These are phyloP conservation scores for Guaruba guarouba DNA, from an alignment of 2,113 vertebrate genomes.

Conservation along the genomic window DNA sequence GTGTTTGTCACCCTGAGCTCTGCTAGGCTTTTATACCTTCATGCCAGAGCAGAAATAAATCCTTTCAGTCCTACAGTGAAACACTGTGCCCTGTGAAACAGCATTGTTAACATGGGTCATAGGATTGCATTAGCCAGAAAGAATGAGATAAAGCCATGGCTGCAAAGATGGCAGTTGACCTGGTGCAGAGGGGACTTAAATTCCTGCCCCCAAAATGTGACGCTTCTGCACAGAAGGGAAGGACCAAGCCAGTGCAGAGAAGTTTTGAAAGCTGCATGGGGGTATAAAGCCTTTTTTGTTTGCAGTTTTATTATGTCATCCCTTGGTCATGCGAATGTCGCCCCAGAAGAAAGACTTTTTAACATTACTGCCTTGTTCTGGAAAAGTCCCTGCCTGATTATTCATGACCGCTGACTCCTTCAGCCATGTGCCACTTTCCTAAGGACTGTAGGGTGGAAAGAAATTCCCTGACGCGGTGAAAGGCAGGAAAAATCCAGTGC, in stretches of 20 bases:
- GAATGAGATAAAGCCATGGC: neutral
- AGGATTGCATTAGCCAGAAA: neutral
- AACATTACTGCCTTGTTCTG: conserved; percentile 40
- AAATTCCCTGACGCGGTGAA: conserved; percentile 22
- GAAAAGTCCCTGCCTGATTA: conserved; percentile 45
- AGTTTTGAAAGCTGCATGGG: neutral
- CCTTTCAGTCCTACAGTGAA: neutral
- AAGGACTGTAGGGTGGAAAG: neutral
- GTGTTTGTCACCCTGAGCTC: neutral
- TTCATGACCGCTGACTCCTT: conserved; percentile 16
- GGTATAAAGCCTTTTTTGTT: conserved; percentile 62
- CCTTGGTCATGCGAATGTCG: conserved; percentile 32
- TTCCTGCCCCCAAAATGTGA: neutral
- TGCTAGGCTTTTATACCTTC: neutral
- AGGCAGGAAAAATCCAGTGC: neutral
- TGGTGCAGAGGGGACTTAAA: neutral
- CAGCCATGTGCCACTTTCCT: neutral
- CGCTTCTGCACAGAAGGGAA: conserved; percentile 2
- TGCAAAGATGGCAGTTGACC: neutral
- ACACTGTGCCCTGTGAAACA: neutral
- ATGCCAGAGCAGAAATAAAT: neutral
- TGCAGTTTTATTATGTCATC: conserved; percentile 44
- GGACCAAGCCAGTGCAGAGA: neutral
- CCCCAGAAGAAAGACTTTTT: conserved; percentile 60
- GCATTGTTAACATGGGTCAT: neutral